Evolutionary conservation across 2,888 invertebrate species (phyloP).

Genomic region (Spisula solida): DNA sequence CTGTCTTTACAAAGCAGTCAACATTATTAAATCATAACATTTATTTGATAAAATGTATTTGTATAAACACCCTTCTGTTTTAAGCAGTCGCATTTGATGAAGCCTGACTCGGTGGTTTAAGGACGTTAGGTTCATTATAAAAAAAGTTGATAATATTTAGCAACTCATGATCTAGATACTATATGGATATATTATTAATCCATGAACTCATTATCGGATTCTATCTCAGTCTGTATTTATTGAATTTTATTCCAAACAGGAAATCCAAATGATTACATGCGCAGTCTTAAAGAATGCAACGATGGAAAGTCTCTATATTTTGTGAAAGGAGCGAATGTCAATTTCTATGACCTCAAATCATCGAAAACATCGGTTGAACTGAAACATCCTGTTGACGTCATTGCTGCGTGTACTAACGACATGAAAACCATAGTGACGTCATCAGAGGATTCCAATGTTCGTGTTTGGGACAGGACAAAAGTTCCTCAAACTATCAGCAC

Average conservation of each 20-base stretch:
- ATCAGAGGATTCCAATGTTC: slow-evolving; percentile 77
- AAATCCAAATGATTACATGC: slow-evolving; percentile 66
- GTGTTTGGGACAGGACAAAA: slow-evolving; percentile 77
- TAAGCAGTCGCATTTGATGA: too few relatives aligned
- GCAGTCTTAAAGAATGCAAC: slow-evolving; percentile 61
- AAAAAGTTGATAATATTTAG: too few relatives aligned
- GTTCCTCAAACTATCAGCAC: slow-evolving; percentile 67
- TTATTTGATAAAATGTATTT: too few relatives aligned
- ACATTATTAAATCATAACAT: too few relatives aligned
- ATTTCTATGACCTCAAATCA: slow-evolving; percentile 62
- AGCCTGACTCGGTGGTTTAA: too few relatives aligned
- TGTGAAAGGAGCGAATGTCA: slow-evolving; percentile 62
- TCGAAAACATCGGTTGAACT: slow-evolving; percentile 62
- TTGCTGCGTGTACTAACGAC: slow-evolving; percentile 64
- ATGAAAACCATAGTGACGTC: slow-evolving; percentile 75
- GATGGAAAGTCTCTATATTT: slow-evolving; percentile 74
- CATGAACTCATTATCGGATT: too few relatives aligned
- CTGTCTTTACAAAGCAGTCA: too few relatives aligned
- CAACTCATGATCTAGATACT: too few relatives aligned
- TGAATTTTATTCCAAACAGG: slow-evolving; percentile 40
- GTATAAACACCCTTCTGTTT: too few relatives aligned
- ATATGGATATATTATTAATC: too few relatives aligned
- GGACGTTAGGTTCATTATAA: too few relatives aligned
- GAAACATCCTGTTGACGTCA: slow-evolving; percentile 68
- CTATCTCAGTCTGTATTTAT: too few relatives aligned